Percentiles rank a stretch among this genome's conserved stretches.
Evolutionary conservation across 2,797 vertebrate genomes (phyloP).

Genomic region (Alcedo quadribrachys): DNA sequence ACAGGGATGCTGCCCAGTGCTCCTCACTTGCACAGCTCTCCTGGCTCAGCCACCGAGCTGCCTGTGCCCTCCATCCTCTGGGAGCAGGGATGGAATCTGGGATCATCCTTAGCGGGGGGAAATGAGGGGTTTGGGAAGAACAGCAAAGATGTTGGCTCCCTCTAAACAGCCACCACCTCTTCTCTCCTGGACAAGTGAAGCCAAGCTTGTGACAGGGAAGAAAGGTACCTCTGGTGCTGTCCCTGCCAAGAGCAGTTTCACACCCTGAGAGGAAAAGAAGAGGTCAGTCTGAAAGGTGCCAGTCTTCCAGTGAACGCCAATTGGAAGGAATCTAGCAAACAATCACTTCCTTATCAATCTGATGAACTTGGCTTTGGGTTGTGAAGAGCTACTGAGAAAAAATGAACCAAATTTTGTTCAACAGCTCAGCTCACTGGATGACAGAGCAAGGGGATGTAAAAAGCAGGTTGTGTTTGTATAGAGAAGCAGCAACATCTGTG

Average conservation of each 20-base stretch:
- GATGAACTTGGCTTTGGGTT: neutral
- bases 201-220: neutral
- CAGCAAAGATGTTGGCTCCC: neutral
- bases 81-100: neutral
- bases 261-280: neutral
- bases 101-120: neutral
- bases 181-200: neutral
- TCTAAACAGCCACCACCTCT: neutral
- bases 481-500: neutral
- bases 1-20: rapidly evolving
- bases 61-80: neutral
- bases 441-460: neutral
- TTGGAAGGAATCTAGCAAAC: neutral
- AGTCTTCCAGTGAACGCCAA: neutral
- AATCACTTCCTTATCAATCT: neutral
- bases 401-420: neutral
- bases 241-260: neutral
- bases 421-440: neutral
- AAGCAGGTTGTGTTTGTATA: neutral
- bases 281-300: neutral
- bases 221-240: neutral
- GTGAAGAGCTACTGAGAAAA: neutral
- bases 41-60: neutral
- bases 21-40: neutral
- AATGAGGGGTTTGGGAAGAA: neutral